These are phyloP conservation scores for Hedychridium roseum DNA, from an alignment of 2,888 invertebrate species.

Conservation along the genomic window DNA sequence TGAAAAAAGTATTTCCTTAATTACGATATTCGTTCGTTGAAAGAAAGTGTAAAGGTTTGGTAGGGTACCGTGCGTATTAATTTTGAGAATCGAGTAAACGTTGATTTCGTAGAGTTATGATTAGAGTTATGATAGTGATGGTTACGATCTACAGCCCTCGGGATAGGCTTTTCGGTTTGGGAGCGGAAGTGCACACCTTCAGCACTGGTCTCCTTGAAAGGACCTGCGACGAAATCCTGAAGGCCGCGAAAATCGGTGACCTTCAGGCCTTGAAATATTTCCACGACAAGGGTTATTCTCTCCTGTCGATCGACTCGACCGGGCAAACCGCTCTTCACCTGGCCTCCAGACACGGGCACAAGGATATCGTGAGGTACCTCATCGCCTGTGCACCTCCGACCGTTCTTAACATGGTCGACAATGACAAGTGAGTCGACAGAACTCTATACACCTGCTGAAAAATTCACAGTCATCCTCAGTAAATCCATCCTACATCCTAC, in stretches of 20 bases:
- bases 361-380: conserved; percentile 88
- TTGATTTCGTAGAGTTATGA: too few relatives aligned
- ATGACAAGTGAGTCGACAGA: conserved; percentile 72
- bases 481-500: too few relatives aligned
- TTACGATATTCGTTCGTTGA: too few relatives aligned
- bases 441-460: background rate
- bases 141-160: conserved; percentile 53
- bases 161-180: conserved; percentile 57
- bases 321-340: conserved; percentile 93
- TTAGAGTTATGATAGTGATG: too few relatives aligned
- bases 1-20: too few relatives aligned
- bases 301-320: conserved; percentile 80
- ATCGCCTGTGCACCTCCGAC: conserved; percentile 85
- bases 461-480: too few relatives aligned
- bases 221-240: conserved; percentile 82
- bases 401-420: conserved; percentile 87
- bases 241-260: conserved; percentile 86
- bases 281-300: conserved; percentile 83
- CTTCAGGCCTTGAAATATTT: conserved; percentile 82
- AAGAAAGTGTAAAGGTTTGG: too few relatives aligned
- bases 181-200: conserved; percentile 57
- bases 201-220: conserved; percentile 81
- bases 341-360: conserved; percentile 87
- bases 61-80: too few relatives aligned
- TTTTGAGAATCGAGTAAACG: too few relatives aligned